Conservation (phyloP, 2,113 vertebrate species). For the Gorilla gorilla region DNA sequence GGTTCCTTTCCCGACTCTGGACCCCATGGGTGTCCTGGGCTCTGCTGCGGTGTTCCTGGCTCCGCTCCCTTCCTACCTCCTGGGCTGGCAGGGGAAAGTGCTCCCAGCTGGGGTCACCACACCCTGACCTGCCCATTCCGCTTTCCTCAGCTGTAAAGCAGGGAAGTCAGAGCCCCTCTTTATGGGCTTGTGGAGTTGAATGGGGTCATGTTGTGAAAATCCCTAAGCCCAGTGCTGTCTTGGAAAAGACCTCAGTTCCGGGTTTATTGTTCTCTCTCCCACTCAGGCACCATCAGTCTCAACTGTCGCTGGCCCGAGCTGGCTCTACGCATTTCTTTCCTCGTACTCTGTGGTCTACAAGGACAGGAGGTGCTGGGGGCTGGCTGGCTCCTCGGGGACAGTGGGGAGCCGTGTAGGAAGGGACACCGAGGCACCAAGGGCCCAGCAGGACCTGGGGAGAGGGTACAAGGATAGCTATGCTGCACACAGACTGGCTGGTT, state of each 20-base stretch:
- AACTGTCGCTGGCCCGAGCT: background rate
- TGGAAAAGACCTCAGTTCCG: accelerated
- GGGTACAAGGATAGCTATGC: accelerated
- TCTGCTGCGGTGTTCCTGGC: background rate
- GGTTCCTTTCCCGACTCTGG: background rate
- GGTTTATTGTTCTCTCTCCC: too few relatives aligned
- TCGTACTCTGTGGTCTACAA: background rate
- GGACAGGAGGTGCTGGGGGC: background rate
- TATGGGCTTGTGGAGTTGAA: background rate
- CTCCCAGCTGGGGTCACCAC: background rate
- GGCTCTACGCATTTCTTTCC: background rate
- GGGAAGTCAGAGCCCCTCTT: background rate
- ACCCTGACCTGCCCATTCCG: background rate
- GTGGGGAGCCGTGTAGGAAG: background rate
- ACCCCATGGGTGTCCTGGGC: background rate
- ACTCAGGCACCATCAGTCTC: background rate
- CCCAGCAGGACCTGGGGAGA: too few relatives aligned
- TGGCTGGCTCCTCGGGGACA: background rate
- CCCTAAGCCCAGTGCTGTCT: background rate
- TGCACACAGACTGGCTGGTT: background rate
- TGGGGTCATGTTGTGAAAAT: accelerated
- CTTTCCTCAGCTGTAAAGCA: too few relatives aligned
- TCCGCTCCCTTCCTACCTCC: accelerated
- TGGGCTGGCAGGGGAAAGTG: background rate
- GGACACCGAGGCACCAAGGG: background rate